Evolutionary conservation across 2,797 vertebrate species (phyloP).

Genomic region (Salarias fasciatus): DNA sequence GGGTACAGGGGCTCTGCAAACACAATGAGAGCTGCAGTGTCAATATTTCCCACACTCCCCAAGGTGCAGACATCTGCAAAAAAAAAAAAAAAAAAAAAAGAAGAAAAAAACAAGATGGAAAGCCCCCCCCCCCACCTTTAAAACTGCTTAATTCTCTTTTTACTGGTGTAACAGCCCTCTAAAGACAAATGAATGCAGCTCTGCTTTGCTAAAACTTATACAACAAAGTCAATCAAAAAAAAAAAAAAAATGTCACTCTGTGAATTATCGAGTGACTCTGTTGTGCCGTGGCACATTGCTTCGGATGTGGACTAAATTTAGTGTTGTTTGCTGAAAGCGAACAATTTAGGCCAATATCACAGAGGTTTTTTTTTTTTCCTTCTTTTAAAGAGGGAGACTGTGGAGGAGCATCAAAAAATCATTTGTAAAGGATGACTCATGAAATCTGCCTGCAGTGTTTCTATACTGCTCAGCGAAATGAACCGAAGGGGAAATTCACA

Average conservation of each 20-base stretch:
- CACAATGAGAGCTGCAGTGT: conserved; percentile 14
- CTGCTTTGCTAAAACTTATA: conserved; percentile 4
- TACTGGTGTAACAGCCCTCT: conserved; percentile 13
- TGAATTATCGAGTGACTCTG: conserved; percentile 20
- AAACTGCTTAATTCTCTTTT: conserved; percentile 35
- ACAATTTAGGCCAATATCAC: conserved; percentile 38
- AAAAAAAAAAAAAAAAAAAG: conserved; percentile 1
- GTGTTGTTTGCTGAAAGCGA: conserved; percentile 6
- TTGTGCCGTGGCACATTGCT: conserved; percentile 4
- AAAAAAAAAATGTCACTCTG: not conserved
- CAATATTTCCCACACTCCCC: conserved; percentile 23
- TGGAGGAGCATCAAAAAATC: conserved; percentile 27
- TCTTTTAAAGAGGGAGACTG: conserved; percentile 37
- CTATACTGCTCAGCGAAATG: conserved; percentile 50
- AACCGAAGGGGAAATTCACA: conserved; percentile 38
- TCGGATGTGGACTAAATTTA: conserved; percentile 34
- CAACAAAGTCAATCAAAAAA: conserved; percentile 5
- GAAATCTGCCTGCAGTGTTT: conserved; percentile 36
- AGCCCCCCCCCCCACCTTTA: not conserved
- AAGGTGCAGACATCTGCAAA: conserved; percentile 32
- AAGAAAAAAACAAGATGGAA: too few species aligned
- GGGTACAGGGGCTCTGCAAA: conserved; percentile 13
- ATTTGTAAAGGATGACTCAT: conserved; percentile 49
- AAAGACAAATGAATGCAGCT: conserved; percentile 20
- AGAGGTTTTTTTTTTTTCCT: conserved; percentile 22